Conservation (phyloP, 2,113 vertebrate species). For the Daphoenositta chrysoptera region DNA sequence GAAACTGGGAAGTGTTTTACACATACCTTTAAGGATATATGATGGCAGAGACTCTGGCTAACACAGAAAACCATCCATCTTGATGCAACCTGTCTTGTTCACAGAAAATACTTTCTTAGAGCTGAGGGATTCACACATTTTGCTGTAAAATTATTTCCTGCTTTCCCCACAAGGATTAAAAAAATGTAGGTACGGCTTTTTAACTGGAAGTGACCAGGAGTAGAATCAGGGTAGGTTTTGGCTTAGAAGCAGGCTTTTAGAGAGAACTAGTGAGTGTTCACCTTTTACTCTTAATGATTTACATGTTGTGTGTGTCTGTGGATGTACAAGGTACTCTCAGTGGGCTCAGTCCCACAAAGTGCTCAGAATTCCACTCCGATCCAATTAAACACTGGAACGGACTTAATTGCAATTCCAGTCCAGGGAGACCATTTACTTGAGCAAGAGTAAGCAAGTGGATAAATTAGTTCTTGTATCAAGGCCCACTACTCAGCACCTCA, state of each 20-base stretch:
- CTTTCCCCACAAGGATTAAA: background rate
- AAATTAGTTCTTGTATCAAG: conserved; percentile 26
- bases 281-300: background rate
- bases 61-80: background rate
- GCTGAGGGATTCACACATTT: background rate
- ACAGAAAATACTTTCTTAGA: background rate
- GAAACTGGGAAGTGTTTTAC: background rate
- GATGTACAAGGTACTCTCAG: background rate
- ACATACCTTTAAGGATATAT: background rate
- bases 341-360: background rate
- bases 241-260: background rate
- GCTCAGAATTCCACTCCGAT: background rate
- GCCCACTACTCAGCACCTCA: background rate
- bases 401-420: conserved; percentile 34
- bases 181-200: background rate
- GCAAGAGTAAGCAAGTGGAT: conserved; percentile 15
- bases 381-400: background rate
- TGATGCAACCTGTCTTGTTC: background rate
- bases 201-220: background rate
- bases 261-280: background rate
- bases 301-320: background rate
- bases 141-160: background rate
- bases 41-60: background rate
- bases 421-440: conserved; percentile 34
- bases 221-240: background rate